Conservation (phyloP, 1,140 invertebrate species). For the Stenopsyche tienmushanensis region DNA sequence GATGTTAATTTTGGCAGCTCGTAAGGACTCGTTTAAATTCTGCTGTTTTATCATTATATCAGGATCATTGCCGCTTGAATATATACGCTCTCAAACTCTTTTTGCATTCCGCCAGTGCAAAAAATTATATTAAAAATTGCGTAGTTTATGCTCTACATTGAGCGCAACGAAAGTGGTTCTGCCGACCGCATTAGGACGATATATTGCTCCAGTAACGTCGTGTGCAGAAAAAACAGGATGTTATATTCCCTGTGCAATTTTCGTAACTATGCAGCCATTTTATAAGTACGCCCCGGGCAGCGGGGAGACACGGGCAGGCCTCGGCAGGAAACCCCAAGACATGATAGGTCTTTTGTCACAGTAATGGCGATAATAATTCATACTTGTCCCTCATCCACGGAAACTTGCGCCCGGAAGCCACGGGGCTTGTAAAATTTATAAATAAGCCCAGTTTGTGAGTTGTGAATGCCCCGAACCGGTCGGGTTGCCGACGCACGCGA, state of each 20-base stretch:
- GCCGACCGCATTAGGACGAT: no score
- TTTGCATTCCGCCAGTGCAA: neutral
- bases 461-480: no score
- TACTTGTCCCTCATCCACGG: constrained; percentile 6
- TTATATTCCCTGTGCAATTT: constrained; percentile 1
- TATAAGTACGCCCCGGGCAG: neutral
- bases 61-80: no score
- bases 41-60: no score
- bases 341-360: constrained; percentile 26
- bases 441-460: constrained; percentile 35
- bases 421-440: constrained; percentile 32
- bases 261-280: constrained; percentile 12
- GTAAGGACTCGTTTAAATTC: no score
- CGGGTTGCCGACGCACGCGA: constrained; percentile 38
- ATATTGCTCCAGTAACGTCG: no score
- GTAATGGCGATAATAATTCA: constrained; percentile 23
- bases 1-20: no score
- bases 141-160: no score
- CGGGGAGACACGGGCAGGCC: neutral
- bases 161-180: no score
- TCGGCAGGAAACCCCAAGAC: constrained; percentile 5
- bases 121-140: no score
- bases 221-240: neutral
- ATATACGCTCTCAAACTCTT: neutral
- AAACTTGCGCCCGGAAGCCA: constrained; percentile 37